These are phyloP conservation scores for Indicator indicator DNA, from an alignment of 2,113 vertebrate genomes.

Conservation along the genomic window DNA sequence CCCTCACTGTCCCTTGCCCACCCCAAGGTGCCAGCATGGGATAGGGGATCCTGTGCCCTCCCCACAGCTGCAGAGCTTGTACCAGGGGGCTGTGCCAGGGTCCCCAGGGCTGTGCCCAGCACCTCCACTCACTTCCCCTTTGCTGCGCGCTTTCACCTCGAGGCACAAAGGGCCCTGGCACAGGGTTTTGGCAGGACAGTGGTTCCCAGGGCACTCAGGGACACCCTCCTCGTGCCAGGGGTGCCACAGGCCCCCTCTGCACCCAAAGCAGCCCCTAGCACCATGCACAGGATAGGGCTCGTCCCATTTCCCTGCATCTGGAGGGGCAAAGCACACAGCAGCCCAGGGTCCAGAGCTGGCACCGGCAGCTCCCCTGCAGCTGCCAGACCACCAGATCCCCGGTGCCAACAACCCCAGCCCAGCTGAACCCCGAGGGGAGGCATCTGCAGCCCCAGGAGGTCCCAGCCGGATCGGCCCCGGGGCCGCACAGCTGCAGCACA, in stretches of 20 bases:
- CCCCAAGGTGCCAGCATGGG: background rate
- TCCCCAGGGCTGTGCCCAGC: background rate
- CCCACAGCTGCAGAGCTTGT: rapidly evolving
- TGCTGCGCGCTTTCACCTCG: no score
- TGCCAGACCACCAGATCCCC: background rate
- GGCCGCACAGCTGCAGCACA: conserved; percentile 5
- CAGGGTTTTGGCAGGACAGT: background rate
- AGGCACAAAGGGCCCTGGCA: background rate
- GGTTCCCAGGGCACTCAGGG: background rate
- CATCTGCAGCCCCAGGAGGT: background rate
- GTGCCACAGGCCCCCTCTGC: background rate
- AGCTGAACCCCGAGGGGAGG: rapidly evolving
- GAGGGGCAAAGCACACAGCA: background rate
- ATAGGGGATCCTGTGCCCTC: background rate
- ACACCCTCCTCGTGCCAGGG: rapidly evolving
- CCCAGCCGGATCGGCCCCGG: background rate
- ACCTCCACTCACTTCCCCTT: background rate
- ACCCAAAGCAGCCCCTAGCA: background rate
- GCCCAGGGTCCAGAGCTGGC: background rate
- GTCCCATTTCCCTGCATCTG: rapidly evolving
- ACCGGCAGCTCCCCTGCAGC: background rate
- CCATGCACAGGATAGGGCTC: background rate
- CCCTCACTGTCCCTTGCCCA: background rate
- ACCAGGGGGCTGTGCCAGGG: background rate
- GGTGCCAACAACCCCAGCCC: background rate